Percentiles rank a stretch among this genome's conserved stretches.
These are phyloP conservation scores for Erethizon dorsatum DNA, from an alignment of 2,797 vertebrate genomes.

Conservation along the genomic window DNA sequence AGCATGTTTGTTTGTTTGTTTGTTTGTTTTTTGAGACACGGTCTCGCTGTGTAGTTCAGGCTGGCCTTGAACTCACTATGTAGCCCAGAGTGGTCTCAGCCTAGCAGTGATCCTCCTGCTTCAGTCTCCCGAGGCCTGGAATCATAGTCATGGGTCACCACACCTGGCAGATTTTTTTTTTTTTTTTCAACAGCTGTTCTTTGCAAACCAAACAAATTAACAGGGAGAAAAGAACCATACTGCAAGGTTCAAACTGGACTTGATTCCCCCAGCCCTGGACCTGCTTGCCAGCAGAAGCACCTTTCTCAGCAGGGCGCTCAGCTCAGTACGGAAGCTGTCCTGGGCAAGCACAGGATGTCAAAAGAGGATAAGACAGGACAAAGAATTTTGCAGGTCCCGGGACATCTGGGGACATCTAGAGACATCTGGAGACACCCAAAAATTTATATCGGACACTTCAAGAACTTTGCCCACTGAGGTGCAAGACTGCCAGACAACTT, in stretches of 20 bases:
- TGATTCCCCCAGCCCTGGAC: background rate
- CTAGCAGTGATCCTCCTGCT: background rate
- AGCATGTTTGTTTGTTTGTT: background rate
- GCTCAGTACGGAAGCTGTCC: background rate
- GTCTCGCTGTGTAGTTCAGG: background rate
- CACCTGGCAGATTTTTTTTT: background rate
- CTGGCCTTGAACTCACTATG: too few species aligned
- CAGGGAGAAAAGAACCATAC: background rate
- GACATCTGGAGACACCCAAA: background rate
- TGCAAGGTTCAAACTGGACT: background rate
- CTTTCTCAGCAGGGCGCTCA: too few species aligned
- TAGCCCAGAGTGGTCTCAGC: too few species aligned
- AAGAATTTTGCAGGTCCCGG: background rate
- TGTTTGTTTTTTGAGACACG: background rate
- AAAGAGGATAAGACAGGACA: background rate
- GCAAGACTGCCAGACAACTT: background rate
- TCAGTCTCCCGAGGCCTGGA: background rate
- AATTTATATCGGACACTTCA: background rate
- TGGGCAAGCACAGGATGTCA: background rate
- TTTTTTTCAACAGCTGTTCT: background rate
- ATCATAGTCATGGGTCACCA: background rate
- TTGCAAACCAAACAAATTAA: background rate
- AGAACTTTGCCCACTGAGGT: background rate
- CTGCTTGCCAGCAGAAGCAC: background rate
- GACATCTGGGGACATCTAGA: background rate